Evolutionary conservation across 2,797 vertebrate genomes (phyloP), one percentile per base, ranked within the genome.

Genomic region (Phalloptychus januarius): DNA sequence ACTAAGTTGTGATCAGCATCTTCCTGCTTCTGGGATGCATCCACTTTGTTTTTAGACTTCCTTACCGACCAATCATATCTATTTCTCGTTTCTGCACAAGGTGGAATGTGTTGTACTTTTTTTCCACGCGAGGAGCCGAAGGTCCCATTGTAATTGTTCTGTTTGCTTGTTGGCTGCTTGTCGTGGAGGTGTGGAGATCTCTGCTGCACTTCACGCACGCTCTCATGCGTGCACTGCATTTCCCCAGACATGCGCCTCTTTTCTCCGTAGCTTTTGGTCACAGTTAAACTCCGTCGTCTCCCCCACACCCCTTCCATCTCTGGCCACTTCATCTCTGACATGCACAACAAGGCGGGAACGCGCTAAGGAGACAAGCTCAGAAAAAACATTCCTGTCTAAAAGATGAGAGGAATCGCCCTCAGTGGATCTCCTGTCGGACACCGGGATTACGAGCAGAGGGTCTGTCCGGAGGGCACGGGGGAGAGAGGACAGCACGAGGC

Each of bases 351-450:
- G 91, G 84, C 78, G 87, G 88, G 86, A 84, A 75, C 76, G 76
- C 81, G 70, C 85, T 86, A 74, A 87, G 79, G 87, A 86, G 50
- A 73, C 36, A 84, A 82, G 38, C 83, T 73, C 86, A 78, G 87
- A 89, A n/a, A 63, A 40, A 78, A 86, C 90, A 87, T 91, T 86
- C 75, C 88, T 78, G 71, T 92, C 83, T 91, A 93, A 95, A 95
- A 94, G 89, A 96, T 96, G 95, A 95, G 91, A 94, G 94, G 85
- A 90, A 85, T 87, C 89, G 87, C 84, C 89, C 91, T 58, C 86
- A 92, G 90, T 85, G 91, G 89, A 90, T 92, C 88, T 89, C 84
- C 86, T 82, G 93, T 88, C 88, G 89, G 92, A 92, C 89, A 92
- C 91, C 93, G 93, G 93, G 92, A 90, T 91, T 85, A 92, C 87